These are phyloP conservation scores for Pristionchus entomophagus DNA, from an alignment of 2,888 invertebrate species.

Conservation along the genomic window DNA sequence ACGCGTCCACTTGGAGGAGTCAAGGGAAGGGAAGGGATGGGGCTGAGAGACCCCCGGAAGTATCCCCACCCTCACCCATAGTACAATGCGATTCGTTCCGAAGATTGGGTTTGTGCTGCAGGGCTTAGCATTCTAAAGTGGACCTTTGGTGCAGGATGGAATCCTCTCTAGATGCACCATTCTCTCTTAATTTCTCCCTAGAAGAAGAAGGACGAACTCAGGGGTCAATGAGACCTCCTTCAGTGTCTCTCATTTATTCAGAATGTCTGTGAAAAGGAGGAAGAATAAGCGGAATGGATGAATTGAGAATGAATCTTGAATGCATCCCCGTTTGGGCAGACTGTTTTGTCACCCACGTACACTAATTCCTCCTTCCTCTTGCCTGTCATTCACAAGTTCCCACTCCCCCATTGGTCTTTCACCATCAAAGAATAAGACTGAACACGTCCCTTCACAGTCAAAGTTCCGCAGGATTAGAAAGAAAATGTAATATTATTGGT, in stretches of 20 bases:
- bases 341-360: background rate
- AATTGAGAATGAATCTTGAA: background rate
- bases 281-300: background rate
- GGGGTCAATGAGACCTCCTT: too few species aligned
- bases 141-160: background rate
- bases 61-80: background rate
- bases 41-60: background rate
- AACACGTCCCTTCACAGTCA: background rate
- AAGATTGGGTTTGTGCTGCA: background rate
- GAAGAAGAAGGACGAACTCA: too few species aligned
- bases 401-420: too few species aligned
- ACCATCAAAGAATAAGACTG: background rate
- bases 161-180: background rate
- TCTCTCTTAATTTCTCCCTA: background rate
- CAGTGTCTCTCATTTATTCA: too few species aligned
- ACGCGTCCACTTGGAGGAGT: background rate
- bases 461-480: background rate
- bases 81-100: slow-evolving; percentile 4
- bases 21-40: background rate
- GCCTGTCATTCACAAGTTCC: too few species aligned
- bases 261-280: too few species aligned
- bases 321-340: background rate
- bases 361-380: background rate
- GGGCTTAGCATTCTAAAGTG: background rate
- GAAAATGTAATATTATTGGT: background rate